Base-by-base conservation (phyloP, 2,113 vertebrate genomes). In the Macrotus californicus region DNA sequence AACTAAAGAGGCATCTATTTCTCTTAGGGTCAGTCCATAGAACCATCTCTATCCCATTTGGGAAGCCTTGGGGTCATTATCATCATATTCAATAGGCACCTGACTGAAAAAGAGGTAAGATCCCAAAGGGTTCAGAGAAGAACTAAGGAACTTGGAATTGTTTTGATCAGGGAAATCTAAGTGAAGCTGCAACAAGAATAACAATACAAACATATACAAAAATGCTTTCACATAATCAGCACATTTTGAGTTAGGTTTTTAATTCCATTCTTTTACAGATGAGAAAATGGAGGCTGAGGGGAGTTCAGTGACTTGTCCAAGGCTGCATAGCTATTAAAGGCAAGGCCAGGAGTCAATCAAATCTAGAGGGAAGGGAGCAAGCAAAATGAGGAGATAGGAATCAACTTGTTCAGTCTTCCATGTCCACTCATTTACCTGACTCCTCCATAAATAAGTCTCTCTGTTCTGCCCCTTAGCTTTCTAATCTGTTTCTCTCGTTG, bases 221-320 rank as follows among this genome's bases (percentile, higher is more conserved):
- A 91, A 93, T 79, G 41, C 69, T 92, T 90, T 92, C 72, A 73
- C 15, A 41, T 59, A 81, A 66, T 19, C 54, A 84, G 48, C 29
- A 86, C 24, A 11, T 16, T 92, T 19, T 36, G 75, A 56, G 10
- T 61, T 82, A 83, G n/a, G 11, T 72, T 75, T 92, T 85, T 70
- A 83, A 86, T 93, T 36, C 7, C 21, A 67, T 7, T 83, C 14
- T 88, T 46, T 96, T 48, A 83, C 19, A 48, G 67, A 86, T 43
- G 26, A 84, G 59, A 85, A 94, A 75, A 77, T 2, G 15, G 39
- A 95, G 31, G 8, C 48, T 48, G 39, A 48, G 54, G 39, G 14
- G 91, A 95, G 16, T 86, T 69, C 88, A 52, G n/a, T 61, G 52
- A 91, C 15, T 94, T 91, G 34, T 39, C 72, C 39, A 92, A 90